These are phyloP conservation scores for Sus cebifrons DNA, from an alignment of 2,797 vertebrate species.

Conservation along the genomic window DNA sequence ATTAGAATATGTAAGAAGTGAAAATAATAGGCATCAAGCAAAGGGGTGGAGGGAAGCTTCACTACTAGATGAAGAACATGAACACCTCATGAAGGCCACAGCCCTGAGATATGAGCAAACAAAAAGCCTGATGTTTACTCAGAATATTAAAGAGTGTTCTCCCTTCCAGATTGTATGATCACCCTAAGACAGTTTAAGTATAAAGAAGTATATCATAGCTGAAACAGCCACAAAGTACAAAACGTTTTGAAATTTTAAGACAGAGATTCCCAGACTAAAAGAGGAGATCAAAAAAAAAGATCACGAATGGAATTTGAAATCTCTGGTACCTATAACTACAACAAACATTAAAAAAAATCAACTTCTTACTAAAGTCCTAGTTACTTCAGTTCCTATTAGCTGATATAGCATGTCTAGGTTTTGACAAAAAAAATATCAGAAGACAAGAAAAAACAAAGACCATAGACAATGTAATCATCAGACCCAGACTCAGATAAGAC, in stretches of 20 bases:
- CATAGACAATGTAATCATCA: not conserved
- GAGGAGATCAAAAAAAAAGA: not conserved
- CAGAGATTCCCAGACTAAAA: not conserved
- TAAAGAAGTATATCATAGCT: not conserved
- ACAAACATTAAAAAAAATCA: not conserved
- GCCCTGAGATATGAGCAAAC: not conserved
- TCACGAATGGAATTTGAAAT: not conserved
- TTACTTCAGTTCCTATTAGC: not conserved
- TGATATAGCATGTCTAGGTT: not conserved
- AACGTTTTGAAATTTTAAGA: not conserved
- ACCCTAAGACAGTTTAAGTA: not conserved
- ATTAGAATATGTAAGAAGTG: not conserved
- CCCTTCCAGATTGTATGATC: not conserved
- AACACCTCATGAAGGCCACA: not conserved
- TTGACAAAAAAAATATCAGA: not conserved
- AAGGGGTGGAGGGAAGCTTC: not conserved
- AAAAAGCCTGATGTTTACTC: not conserved
- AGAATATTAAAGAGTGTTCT: not conserved
- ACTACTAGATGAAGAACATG: not conserved
- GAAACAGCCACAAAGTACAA: not conserved
- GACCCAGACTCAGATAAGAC: not conserved
- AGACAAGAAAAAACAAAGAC: not conserved
- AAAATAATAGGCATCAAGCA: too few relatives aligned
- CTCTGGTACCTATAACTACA: not conserved
- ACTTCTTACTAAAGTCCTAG: not conserved